Percentiles rank a stretch among this genome's conserved stretches.
Conservation (phyloP, 1,140 invertebrate species). For the Phymorhynchus buccinoides region DNA sequence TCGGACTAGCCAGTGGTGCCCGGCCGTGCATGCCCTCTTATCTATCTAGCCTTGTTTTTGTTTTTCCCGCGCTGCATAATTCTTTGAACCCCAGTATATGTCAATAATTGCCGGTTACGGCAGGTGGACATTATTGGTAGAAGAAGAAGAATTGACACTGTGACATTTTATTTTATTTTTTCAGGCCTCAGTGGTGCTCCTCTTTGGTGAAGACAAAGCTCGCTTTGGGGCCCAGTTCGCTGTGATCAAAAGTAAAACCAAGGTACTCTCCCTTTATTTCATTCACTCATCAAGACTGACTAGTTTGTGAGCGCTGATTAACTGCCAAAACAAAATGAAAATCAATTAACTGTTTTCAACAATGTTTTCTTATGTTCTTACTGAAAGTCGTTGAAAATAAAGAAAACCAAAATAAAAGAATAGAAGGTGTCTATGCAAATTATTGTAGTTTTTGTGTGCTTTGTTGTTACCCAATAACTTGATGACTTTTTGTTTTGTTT, state of each 20-base stretch:
- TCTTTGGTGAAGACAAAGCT: slow-evolving; percentile 43
- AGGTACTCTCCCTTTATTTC: slow-evolving; percentile 25
- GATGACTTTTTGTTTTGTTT: not conserved
- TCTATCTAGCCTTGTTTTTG: no score
- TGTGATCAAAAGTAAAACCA: slow-evolving; percentile 43
- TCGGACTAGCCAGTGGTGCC: no score
- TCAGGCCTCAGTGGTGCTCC: slow-evolving; percentile 48
- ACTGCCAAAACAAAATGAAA: not conserved
- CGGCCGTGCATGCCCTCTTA: no score
- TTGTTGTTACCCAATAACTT: not conserved
- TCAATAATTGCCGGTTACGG: no score
- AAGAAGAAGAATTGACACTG: not conserved
- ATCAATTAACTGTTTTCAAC: not conserved
- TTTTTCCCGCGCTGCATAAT: no score
- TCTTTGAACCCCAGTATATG: no score
- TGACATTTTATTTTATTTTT: not conserved
- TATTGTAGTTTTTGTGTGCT: not conserved
- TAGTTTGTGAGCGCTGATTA: not conserved
- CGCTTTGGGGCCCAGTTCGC: slow-evolving; percentile 51
- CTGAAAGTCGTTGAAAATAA: not conserved
- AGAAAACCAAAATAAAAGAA: not conserved
- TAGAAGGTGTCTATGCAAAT: not conserved
- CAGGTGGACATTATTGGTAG: no score
- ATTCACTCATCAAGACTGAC: no score
- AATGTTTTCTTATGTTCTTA: no score